A percentile compares a stretch with the other conserved stretches of the same genome.
Conservation (phyloP, 2,113 vertebrate genomes). For the Caranx ignobilis region DNA sequence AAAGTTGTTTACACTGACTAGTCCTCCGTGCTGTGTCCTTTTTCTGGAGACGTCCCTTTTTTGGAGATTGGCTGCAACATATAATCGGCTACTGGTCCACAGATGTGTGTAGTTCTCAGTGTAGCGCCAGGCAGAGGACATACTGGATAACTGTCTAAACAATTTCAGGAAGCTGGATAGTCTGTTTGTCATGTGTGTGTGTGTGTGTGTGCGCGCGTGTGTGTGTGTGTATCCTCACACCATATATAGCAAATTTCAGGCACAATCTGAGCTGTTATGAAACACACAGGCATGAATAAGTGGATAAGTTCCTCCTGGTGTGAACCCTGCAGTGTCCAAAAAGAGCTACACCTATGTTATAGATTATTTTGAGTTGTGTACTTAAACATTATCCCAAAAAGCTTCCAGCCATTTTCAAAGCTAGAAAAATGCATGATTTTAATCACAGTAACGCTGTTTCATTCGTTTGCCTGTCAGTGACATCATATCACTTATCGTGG, state of each 20-base stretch:
- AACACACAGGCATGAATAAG: constrained; percentile 42
- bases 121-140: constrained; percentile 49
- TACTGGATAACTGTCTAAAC: constrained; percentile 75
- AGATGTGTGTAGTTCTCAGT: constrained; percentile 49
- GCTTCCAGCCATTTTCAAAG: no score
- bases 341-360: no score
- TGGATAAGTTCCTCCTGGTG: constrained; percentile 38
- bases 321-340: constrained; percentile 4
- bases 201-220: no score
- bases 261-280: constrained; percentile 58
- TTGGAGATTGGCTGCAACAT: constrained; percentile 54
- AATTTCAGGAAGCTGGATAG: constrained; percentile 70
- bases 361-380: no score
- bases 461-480: no score
- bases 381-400: no score
- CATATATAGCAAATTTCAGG: constrained; percentile 74
- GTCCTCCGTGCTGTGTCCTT: constrained; percentile 3
- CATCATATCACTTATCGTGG: no score
- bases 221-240: constrained; percentile 49
- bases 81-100: constrained; percentile 36
- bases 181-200: constrained; percentile 46
- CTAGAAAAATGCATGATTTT: no score
- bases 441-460: no score
- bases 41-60: constrained; percentile 50
- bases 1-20: not conserved